These are phyloP conservation scores for Elmis aenea DNA, from an alignment of 2,888 invertebrate species.

Conservation along the genomic window DNA sequence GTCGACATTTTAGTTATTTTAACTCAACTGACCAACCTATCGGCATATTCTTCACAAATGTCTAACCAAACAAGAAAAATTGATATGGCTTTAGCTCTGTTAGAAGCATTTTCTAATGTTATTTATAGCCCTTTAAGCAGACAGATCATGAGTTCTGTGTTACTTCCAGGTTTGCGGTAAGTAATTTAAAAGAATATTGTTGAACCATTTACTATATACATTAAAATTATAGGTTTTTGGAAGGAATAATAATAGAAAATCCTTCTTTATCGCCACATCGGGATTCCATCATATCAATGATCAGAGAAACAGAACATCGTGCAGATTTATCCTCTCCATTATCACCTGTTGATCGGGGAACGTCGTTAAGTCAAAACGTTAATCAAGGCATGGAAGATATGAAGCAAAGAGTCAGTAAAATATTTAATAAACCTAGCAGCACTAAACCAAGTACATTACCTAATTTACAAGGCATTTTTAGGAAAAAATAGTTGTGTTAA, in stretches of 20 bases:
- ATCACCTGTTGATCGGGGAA: conserved; percentile 21
- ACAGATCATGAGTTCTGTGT: conserved; percentile 45
- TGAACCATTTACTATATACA: conserved; percentile 1
- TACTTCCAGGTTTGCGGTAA: conserved; percentile 52
- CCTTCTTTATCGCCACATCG: conserved; percentile 46
- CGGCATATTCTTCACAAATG: conserved; percentile 53
- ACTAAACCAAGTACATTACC: conserved; percentile 41
- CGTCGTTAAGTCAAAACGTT: conserved; percentile 39
- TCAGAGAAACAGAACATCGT: conserved; percentile 52
- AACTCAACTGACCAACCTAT: conserved; percentile 55
- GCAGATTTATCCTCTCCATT: conserved; percentile 32
- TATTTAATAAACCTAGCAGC: conserved; percentile 48
- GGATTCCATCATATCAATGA: conserved; percentile 50
- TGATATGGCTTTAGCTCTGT: conserved; percentile 56
- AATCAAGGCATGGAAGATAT: conserved; percentile 58
- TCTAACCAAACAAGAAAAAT: conserved; percentile 52
- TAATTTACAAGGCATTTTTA: conserved; percentile 47
- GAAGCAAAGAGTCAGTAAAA: conserved; percentile 56
- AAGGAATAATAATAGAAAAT: conserved; percentile 46
- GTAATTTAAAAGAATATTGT: background rate
- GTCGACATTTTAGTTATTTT: conserved; percentile 53
- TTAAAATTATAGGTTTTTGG: conserved; percentile 45
- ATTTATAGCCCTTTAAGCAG: conserved; percentile 52
- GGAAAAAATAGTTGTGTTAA: conserved; percentile 41
- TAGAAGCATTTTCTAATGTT: conserved; percentile 60